These are phyloP conservation scores for Poecile montanus DNA, from an alignment of 2,797 vertebrate genomes.

Conservation along the genomic window DNA sequence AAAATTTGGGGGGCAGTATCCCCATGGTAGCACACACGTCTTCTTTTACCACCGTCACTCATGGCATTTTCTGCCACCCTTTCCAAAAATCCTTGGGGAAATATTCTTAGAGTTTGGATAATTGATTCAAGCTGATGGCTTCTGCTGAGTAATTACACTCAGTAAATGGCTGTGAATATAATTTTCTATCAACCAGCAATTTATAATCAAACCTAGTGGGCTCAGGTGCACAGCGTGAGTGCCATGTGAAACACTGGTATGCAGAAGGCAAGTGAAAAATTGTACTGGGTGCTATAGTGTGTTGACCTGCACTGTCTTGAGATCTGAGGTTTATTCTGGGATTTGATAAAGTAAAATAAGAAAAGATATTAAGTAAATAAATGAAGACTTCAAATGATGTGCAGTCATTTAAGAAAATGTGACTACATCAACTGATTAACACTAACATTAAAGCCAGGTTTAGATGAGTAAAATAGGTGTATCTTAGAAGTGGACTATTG, in stretches of 20 bases:
- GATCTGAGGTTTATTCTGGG: neutral
- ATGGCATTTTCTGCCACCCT: neutral
- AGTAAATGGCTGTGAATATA: slow-evolving; percentile 30
- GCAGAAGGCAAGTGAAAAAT: neutral
- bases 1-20: neutral
- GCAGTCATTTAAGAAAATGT: neutral
- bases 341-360: neutral
- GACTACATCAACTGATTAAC: neutral
- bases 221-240: neutral
- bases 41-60: neutral
- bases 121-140: slow-evolving; percentile 43
- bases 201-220: slow-evolving; percentile 45
- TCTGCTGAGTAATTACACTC: slow-evolving; percentile 24
- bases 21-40: neutral
- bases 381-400: neutral
- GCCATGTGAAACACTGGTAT: slow-evolving; percentile 1
- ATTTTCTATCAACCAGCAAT: slow-evolving; percentile 45
- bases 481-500: neutral
- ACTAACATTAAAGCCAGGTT: neutral
- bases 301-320: neutral
- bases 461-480: neutral
- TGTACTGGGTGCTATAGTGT: neutral
- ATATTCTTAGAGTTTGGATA: neutral
- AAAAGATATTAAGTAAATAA: neutral
- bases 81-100: slow-evolving; percentile 9